Conservation (phyloP, 1,140 invertebrate genomes). For the Phocides pigmalion region DNA sequence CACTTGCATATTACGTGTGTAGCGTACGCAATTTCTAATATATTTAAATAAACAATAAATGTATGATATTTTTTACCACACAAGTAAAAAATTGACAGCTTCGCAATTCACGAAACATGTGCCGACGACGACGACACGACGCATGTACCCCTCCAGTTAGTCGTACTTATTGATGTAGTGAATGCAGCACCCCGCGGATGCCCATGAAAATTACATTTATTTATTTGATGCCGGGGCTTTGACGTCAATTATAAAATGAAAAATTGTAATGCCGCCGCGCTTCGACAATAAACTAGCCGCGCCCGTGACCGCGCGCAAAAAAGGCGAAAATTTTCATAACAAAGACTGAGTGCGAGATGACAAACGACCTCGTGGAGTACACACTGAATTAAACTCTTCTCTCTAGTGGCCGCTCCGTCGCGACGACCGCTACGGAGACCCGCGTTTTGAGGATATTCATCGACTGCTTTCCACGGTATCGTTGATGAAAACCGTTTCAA, state of each 20-base stretch:
- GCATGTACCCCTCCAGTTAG: too few relatives aligned
- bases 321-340: conserved; percentile 25
- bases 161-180: background rate
- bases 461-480: background rate
- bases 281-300: background rate
- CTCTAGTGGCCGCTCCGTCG: background rate
- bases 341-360: conserved; percentile 26
- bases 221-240: conserved; percentile 18
- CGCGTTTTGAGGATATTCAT: background rate
- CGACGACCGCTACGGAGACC: background rate
- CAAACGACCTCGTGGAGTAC: conserved; percentile 15
- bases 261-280: conserved; percentile 18
- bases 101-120: too few relatives aligned
- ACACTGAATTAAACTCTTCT: conserved; percentile 10
- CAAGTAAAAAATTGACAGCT: too few relatives aligned
- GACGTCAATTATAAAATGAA: conserved; percentile 35
- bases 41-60: too few relatives aligned
- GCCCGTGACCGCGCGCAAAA: conserved; percentile 24
- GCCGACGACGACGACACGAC: too few relatives aligned
- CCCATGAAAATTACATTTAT: conserved; percentile 4
- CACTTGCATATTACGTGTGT: too few relatives aligned
- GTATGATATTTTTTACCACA: too few relatives aligned
- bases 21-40: too few relatives aligned
- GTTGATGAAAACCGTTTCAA: background rate
- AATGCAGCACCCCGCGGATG: background rate